phyloP scores from a whole-genome alignment of 64 coral and sea anemone genomes.

The Montipora capricornis region DNA sequence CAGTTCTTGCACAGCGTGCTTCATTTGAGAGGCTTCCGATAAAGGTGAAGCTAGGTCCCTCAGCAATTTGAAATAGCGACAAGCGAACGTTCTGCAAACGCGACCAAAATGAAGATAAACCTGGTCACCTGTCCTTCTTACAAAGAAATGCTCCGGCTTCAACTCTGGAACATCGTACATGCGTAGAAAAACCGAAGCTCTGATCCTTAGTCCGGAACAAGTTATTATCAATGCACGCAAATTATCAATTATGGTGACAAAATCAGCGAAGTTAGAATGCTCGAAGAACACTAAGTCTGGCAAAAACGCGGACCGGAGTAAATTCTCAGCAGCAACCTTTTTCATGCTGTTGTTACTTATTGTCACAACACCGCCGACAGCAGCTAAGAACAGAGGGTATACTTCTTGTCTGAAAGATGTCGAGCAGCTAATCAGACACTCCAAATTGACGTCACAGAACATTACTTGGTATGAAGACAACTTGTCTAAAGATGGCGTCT shows the following conservation, averaged over 20 bases:
- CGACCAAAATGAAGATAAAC: not conserved
- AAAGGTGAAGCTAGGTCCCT: not conserved
- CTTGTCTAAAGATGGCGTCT: constrained; percentile 18
- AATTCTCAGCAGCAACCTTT: not conserved
- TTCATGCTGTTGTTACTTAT: not conserved
- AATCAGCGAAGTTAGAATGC: not conserved
- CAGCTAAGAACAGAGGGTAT: not conserved
- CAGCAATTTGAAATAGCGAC: not conserved
- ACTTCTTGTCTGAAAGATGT: not conserved
- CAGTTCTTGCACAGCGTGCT: not conserved
- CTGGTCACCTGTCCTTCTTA: not conserved
- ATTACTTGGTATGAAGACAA: not conserved
- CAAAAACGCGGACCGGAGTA: not conserved
- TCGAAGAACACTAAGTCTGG: constrained; percentile 20
- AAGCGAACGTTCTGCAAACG: not conserved
- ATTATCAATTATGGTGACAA: not conserved
- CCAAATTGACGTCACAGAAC: not conserved
- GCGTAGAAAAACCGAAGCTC: not conserved
- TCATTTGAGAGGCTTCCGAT: not conserved
- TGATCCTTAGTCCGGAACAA: not conserved
- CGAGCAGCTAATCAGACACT: constrained; percentile 10
- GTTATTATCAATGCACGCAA: not conserved
- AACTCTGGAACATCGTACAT: not conserved
- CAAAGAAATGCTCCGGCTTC: not conserved
- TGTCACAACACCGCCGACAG: not conserved